phyloP scores from a whole-genome alignment of 2,888 invertebrate species.

The Itoplectis maculator region DNA sequence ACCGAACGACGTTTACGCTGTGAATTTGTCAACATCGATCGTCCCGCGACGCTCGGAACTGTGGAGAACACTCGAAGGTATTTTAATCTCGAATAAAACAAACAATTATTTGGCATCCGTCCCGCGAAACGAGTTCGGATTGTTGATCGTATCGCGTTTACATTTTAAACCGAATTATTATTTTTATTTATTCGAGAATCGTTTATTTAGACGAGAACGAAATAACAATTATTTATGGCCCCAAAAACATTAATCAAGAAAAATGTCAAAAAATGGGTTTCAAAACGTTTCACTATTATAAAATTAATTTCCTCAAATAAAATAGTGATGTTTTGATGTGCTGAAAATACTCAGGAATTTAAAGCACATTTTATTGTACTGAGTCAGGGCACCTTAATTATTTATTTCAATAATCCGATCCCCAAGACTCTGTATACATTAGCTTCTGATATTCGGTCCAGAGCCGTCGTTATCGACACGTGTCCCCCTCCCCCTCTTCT shows the following conservation, averaged over 20 bases:
- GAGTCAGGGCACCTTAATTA: neutral
- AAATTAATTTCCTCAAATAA: too few relatives aligned
- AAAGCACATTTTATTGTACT: too few relatives aligned
- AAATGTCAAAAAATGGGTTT: too few relatives aligned
- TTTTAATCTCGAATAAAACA: slow-evolving; percentile 7
- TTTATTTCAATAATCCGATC: slow-evolving; percentile 14
- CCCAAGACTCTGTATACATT: neutral
- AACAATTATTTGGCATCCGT: neutral
- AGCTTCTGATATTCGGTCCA: neutral
- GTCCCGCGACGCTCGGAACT: neutral
- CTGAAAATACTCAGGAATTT: neutral
- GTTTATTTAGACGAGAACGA: too few relatives aligned
- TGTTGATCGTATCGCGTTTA: neutral
- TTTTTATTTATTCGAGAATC: too few relatives aligned
- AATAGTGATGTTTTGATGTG: too few relatives aligned
- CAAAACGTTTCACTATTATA: too few relatives aligned
- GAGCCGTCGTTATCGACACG: slow-evolving; percentile 11
- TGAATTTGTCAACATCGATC: neutral
- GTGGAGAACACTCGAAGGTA: neutral
- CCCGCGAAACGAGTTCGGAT: neutral
- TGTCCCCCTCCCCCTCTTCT: neutral
- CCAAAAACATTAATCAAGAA: too few relatives aligned
- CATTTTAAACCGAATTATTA: neutral
- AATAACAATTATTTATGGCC: too few relatives aligned
- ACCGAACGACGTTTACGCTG: neutral